phyloP scores from a whole-genome alignment of 2,797 vertebrate genomes.

The Pangasius sanitwongsei region DNA sequence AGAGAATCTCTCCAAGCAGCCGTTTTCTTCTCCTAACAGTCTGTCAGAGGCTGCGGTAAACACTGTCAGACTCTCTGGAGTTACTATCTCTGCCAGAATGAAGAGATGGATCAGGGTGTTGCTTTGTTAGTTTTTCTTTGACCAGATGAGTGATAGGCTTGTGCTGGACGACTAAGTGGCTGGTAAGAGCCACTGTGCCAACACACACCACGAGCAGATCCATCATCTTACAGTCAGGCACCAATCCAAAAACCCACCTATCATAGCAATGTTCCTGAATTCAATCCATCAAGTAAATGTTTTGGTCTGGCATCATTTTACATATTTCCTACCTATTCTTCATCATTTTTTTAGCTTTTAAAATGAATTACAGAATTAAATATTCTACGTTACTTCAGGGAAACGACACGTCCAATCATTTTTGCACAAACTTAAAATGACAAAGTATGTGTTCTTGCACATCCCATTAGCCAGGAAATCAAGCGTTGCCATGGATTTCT shows the following conservation, averaged over 20 bases:
- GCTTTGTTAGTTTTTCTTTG: constrained; percentile 91
- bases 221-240: constrained; percentile 70
- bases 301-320: not conserved
- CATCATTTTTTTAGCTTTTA: not conserved
- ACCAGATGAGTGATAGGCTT: constrained; percentile 80
- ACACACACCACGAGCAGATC: constrained; percentile 69
- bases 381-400: not conserved
- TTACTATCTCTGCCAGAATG: constrained; percentile 67
- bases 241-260: not conserved
- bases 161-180: constrained; percentile 67
- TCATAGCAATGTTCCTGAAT: not conserved
- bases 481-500: constrained; percentile 39
- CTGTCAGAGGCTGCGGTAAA: constrained; percentile 77
- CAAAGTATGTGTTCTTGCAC: constrained; percentile 42
- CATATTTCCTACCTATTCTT: not conserved
- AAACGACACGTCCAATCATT: constrained; percentile 15
- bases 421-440: constrained; percentile 34
- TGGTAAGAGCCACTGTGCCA: constrained; percentile 59
- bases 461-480: constrained; percentile 52
- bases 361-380: constrained; percentile 22
- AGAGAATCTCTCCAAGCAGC: constrained; percentile 67
- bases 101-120: constrained; percentile 61
- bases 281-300: not conserved
- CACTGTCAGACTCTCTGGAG: constrained; percentile 73
- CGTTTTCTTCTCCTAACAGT: constrained; percentile 71